A percentile compares a stretch with the other conserved stretches of the same genome.
phyloP scores from a whole-genome alignment of 1,140 invertebrate species.

The Micrasema minimum region DNA sequence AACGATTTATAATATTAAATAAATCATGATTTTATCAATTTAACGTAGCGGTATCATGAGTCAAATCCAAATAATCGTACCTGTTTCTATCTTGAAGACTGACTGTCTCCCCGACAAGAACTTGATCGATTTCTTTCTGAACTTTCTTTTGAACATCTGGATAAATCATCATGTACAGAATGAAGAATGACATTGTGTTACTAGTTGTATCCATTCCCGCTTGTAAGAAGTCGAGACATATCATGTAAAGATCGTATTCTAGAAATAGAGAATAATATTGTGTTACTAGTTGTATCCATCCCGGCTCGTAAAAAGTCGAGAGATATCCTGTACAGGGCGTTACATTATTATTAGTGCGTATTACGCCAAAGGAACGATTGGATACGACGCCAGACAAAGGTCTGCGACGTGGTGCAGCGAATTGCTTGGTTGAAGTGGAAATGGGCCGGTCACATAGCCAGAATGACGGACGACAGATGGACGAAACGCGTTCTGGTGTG shows the following conservation, averaged over 20 bases:
- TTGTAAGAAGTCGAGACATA: slow-evolving; percentile 77
- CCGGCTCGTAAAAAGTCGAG: slow-evolving; percentile 78
- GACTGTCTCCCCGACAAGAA: slow-evolving; percentile 69
- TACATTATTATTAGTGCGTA: too few species aligned
- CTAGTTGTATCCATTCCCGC: slow-evolving; percentile 78
- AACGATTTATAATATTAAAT: too few species aligned
- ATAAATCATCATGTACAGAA: slow-evolving; percentile 74
- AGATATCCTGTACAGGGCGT: slow-evolving; percentile 74
- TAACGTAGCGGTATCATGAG: slow-evolving; percentile 25
- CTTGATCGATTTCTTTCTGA: slow-evolving; percentile 75
- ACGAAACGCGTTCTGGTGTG: too few species aligned
- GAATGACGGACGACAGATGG: too few species aligned
- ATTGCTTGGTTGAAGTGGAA: too few species aligned
- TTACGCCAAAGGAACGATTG: too few species aligned
- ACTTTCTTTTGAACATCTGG: slow-evolving; percentile 74
- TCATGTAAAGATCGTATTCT: slow-evolving; percentile 73
- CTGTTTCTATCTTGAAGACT: slow-evolving; percentile 68
- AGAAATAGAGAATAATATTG: slow-evolving; percentile 55
- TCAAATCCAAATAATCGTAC: slow-evolving; percentile 61
- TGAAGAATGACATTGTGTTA: slow-evolving; percentile 71
- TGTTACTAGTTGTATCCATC: slow-evolving; percentile 76
- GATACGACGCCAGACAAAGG: too few species aligned
- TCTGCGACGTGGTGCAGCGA: too few species aligned
- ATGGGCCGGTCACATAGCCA: too few species aligned
- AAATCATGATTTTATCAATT: too few species aligned